phyloP scores from a whole-genome alignment of 2,888 invertebrate genomes.

The Gnatocerus cornutus region DNA sequence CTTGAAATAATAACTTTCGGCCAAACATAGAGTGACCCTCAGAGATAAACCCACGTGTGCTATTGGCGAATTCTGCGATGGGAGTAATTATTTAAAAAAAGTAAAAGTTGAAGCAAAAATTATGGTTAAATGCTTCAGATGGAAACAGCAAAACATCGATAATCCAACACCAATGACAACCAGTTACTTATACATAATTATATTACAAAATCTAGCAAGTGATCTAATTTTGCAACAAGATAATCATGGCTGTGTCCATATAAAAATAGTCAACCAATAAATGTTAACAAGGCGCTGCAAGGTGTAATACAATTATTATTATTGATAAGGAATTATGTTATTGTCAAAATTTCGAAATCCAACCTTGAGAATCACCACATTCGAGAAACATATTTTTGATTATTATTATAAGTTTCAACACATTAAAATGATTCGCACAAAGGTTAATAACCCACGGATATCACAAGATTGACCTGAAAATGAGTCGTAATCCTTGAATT shows the following conservation, averaged over 20 bases:
- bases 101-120: constrained; percentile 23
- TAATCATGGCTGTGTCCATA: constrained; percentile 30
- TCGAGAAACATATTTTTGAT: constrained; percentile 18
- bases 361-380: constrained; percentile 12
- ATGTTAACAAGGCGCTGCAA: constrained; percentile 14
- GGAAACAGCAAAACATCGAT: constrained; percentile 6
- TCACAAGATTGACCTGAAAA: constrained; percentile 39
- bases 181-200: constrained; percentile 41
- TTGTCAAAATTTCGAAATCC: constrained; percentile 13
- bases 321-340: constrained; percentile 11
- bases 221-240: constrained; percentile 47
- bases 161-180: constrained; percentile 44
- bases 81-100: constrained; percentile 13
- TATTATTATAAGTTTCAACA: constrained; percentile 33
- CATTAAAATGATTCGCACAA: constrained; percentile 23
- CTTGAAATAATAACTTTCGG: not conserved
- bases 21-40: not conserved
- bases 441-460: constrained; percentile 42
- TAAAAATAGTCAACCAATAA: constrained; percentile 28
- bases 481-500: constrained; percentile 32
- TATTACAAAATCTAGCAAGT: constrained; percentile 30
- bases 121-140: constrained; percentile 9
- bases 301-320: constrained; percentile 25
- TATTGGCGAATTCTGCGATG: constrained; percentile 1
- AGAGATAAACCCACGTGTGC: constrained; percentile 11